Conservation (phyloP, 2,888 invertebrate species). For the Drosophila testacea region DNA sequence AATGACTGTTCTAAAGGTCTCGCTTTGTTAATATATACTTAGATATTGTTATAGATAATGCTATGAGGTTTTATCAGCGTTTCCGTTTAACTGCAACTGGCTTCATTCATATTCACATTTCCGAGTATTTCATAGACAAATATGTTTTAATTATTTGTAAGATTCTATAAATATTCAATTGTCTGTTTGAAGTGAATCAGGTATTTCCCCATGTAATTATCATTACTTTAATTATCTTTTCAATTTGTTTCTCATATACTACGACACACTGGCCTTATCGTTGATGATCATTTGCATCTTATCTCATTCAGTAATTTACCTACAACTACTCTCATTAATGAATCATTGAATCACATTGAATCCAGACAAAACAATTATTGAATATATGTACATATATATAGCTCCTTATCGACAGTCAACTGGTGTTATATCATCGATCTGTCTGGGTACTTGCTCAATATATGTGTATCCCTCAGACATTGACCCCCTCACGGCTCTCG, state of each 20-base stretch:
- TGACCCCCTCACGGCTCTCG: slow-evolving; percentile 43
- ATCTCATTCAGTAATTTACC: slow-evolving; percentile 28
- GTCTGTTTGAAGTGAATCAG: slow-evolving; percentile 14
- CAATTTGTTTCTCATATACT: slow-evolving; percentile 10
- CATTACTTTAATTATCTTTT: slow-evolving; percentile 27
- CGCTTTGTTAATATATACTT: background rate
- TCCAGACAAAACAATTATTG: slow-evolving; percentile 14
- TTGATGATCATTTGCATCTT: slow-evolving; percentile 36
- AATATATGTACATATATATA: background rate
- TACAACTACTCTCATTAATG: slow-evolving; percentile 26
- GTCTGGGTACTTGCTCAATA: slow-evolving; percentile 23
- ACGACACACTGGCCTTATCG: slow-evolving; percentile 27
- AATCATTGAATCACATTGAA: slow-evolving; percentile 43
- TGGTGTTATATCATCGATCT: slow-evolving; percentile 49
- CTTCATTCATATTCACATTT: slow-evolving; percentile 11
- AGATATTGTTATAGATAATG: slow-evolving; percentile 14
- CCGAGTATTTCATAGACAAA: slow-evolving; percentile 24
- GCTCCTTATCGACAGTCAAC: slow-evolving; percentile 28
- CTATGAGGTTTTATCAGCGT: slow-evolving; percentile 15
- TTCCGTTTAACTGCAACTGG: slow-evolving; percentile 31
- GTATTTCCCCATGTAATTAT: slow-evolving; percentile 13
- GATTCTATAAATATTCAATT: slow-evolving; percentile 22
- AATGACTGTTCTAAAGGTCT: slow-evolving; percentile 19
- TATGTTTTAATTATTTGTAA: slow-evolving; percentile 19
- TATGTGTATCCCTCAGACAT: slow-evolving; percentile 39